Base-by-base conservation (phyloP, 2,113 vertebrate species). In the Miniopterus natalensis region DNA sequence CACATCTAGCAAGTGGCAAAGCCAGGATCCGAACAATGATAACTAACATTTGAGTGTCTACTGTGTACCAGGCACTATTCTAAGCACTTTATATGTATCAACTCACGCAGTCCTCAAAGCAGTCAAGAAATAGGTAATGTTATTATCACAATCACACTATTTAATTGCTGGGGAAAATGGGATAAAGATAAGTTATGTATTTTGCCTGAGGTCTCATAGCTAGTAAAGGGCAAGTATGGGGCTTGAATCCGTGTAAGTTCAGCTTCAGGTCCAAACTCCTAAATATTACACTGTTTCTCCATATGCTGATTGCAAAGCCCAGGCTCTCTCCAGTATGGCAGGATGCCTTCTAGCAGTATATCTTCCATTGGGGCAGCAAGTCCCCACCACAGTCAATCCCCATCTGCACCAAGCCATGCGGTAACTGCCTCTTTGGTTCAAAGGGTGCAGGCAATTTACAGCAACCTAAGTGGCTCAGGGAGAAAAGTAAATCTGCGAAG, bases 361-460 rank as follows among this genome's bases (percentile, higher is more conserved):
- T 42, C 84, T 80, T 95, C 49, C 13, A 66, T 29, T 10, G 7
- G 42, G n/a, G 25, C 4, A 90, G 40, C 29, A 49, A 84, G 47
- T 87, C 92, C 27, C 63, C 73, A 45, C 53, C n/a, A 25, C 14
- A 51, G 8, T 47, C 31, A 47, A 5, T 55, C 61, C 47, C 61
- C 17, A 61, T 45, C 13, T 25, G 18, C 47, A 80, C 31, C 53
- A 79, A 74, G 31, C 57, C 2, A 0, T 70, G 27, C n/a, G 3
- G 47, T 65, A 89, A 68, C 45, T 75, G 36, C 29, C 27, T 81
- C 47, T 61, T 93, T 87, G 47, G 68, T 95, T 95, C 66, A 85
- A 90, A 92, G 70, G 25, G 8, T 61, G 12, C 17, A 53, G 81
- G 51, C 42, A 53, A 73, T 92, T 94, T 92, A 88, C 5, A 88